Evolutionary conservation across 2,797 vertebrate species (phyloP).

Genomic region (Rallus crepitans): DNA sequence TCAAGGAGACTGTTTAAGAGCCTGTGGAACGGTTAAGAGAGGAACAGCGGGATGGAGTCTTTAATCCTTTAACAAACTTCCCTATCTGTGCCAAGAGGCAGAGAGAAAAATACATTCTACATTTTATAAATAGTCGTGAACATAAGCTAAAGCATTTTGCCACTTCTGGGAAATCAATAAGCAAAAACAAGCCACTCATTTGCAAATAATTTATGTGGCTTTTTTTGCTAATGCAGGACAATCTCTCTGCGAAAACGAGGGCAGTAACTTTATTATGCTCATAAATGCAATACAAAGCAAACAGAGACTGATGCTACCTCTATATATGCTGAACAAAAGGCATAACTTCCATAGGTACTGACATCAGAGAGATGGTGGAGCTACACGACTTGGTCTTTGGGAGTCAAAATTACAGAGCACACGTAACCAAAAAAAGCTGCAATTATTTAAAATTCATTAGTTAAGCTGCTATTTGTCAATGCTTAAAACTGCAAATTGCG

Average conservation of each 20-base stretch:
- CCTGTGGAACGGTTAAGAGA: constrained; percentile 21
- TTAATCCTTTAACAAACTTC: constrained; percentile 52
- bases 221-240: constrained; percentile 74
- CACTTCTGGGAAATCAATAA: constrained; percentile 74
- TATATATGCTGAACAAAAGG: constrained; percentile 23
- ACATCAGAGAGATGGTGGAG: not conserved
- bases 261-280: constrained; percentile 75
- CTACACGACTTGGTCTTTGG: constrained; percentile 2
- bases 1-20: constrained; percentile 16
- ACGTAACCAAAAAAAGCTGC: not conserved
- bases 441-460: not conserved
- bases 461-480: not conserved
- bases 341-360: constrained; percentile 18
- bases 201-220: constrained; percentile 72
- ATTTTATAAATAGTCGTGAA: constrained; percentile 68
- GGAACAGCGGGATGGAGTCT: not conserved
- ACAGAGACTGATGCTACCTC: constrained; percentile 35
- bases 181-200: constrained; percentile 66
- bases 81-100: constrained; percentile 20
- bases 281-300: constrained; percentile 73
- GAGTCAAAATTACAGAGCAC: not conserved
- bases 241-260: constrained; percentile 76
- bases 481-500: not conserved
- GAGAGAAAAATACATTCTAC: constrained; percentile 58
- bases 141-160: constrained; percentile 70